A percentile compares a stretch with the other conserved stretches of the same genome.
Conservation (phyloP, 2,888 invertebrate genomes). For the Brenthis ino region DNA sequence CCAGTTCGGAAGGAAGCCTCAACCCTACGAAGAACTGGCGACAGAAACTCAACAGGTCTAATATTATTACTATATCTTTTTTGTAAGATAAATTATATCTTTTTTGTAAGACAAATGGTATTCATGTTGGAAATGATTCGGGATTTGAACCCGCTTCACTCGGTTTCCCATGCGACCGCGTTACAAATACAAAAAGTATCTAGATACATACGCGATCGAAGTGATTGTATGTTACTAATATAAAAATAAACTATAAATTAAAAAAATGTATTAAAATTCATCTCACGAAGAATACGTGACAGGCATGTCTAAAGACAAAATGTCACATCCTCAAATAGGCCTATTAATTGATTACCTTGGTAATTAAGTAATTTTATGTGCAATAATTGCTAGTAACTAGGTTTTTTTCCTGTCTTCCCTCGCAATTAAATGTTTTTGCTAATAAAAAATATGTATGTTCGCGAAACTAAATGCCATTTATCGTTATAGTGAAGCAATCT, state of each 20-base stretch:
- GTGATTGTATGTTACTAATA: not conserved
- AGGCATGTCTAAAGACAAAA: not conserved
- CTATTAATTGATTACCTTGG: slow-evolving; percentile 9
- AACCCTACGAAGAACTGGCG: no score
- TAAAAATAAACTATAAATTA: not conserved
- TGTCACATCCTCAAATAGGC: not conserved
- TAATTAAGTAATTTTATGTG: slow-evolving; percentile 31
- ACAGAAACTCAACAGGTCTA: no score
- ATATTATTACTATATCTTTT: no score
- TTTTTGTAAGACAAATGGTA: no score
- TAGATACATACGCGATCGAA: not conserved
- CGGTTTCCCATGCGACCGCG: no score
- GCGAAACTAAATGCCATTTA: not conserved
- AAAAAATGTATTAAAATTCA: not conserved
- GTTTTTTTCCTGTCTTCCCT: slow-evolving; percentile 6
- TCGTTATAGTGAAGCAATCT: not conserved
- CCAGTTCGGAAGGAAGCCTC: no score
- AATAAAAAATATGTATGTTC: not conserved
- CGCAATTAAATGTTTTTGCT: not conserved
- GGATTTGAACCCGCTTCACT: no score
- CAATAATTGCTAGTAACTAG: slow-evolving; percentile 21
- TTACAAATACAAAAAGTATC: not conserved
- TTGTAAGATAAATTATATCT: no score
- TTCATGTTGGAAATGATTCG: no score
- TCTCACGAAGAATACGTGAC: not conserved